Evolutionary conservation across 2,888 invertebrate genomes (phyloP).

Genomic region (Prenolepis imparis): DNA sequence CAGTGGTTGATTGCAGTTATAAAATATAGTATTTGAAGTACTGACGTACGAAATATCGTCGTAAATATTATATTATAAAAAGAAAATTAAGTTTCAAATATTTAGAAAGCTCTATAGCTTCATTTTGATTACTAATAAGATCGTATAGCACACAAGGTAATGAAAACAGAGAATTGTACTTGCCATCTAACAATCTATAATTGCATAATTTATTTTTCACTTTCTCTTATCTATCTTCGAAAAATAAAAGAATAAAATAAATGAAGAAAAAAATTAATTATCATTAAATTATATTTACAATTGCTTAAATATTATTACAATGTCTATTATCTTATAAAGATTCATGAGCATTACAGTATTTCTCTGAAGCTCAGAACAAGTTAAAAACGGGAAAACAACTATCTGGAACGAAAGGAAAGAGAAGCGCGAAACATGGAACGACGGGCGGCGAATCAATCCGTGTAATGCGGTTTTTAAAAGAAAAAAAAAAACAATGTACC

Average conservation of each 20-base stretch:
- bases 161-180: neutral
- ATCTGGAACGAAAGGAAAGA: slow-evolving; percentile 66
- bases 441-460: slow-evolving; percentile 63
- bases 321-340: slow-evolving; percentile 7
- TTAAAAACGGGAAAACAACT: slow-evolving; percentile 65
- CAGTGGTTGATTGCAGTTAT: neutral
- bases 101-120: neutral
- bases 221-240: neutral
- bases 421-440: slow-evolving; percentile 60
- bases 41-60: neutral
- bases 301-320: slow-evolving; percentile 25
- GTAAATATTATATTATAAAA: neutral
- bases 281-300: neutral
- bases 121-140: neutral
- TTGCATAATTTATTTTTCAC: neutral
- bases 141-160: neutral
- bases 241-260: neutral
- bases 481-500: slow-evolving; percentile 48
- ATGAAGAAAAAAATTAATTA: slow-evolving; percentile 16
- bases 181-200: neutral
- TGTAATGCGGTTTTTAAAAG: slow-evolving; percentile 64
- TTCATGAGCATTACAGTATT: slow-evolving; percentile 23
- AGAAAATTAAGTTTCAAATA: neutral
- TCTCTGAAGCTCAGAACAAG: slow-evolving; percentile 23
- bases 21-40: neutral